A percentile compares a stretch with the other conserved stretches of the same genome.
These are phyloP conservation scores for Sebastes kiyomatsui DNA, from an alignment of 2,797 vertebrate species.

Conservation along the genomic window DNA sequence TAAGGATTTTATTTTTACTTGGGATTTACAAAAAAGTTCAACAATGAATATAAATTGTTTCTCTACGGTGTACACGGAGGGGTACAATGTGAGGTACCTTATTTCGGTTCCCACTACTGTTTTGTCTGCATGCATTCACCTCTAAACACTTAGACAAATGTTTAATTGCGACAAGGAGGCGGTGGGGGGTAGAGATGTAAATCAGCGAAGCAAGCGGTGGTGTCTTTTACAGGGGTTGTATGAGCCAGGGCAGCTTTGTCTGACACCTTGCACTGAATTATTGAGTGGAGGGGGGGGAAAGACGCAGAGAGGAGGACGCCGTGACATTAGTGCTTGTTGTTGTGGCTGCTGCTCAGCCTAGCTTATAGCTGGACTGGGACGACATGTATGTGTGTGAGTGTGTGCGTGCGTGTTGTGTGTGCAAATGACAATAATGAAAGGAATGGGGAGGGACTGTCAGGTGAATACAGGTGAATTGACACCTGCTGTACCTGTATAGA, in stretches of 20 bases:
- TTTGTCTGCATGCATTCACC: conserved; percentile 45
- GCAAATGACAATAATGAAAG: conserved; percentile 11
- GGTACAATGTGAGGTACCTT: not conserved
- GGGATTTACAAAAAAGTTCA: not conserved
- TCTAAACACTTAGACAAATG: conserved; percentile 75
- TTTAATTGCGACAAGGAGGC: conserved; percentile 74
- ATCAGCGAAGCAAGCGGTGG: conserved; percentile 75
- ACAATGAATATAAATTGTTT: not conserved
- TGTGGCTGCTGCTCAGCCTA: conserved; percentile 79
- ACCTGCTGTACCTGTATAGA: not conserved
- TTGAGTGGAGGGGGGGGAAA: conserved; percentile 68
- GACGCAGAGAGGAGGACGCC: conserved; percentile 64
- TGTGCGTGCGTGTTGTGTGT: not conserved
- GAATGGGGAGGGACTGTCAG: not conserved
- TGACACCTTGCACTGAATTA: conserved; percentile 86
- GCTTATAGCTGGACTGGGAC: conserved; percentile 66
- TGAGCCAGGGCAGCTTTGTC: conserved; percentile 87
- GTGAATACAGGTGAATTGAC: not conserved
- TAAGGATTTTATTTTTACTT: not conserved
- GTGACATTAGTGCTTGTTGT: conserved; percentile 84
- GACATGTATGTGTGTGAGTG: not conserved
- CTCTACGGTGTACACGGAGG: not conserved
- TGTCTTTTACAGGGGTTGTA: conserved; percentile 82
- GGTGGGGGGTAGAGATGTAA: conserved; percentile 64
- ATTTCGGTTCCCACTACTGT: conserved; percentile 6